These are phyloP conservation scores for Calyptommatus sinebrachiatus DNA, from an alignment of 2,113 vertebrate genomes.

Conservation along the genomic window DNA sequence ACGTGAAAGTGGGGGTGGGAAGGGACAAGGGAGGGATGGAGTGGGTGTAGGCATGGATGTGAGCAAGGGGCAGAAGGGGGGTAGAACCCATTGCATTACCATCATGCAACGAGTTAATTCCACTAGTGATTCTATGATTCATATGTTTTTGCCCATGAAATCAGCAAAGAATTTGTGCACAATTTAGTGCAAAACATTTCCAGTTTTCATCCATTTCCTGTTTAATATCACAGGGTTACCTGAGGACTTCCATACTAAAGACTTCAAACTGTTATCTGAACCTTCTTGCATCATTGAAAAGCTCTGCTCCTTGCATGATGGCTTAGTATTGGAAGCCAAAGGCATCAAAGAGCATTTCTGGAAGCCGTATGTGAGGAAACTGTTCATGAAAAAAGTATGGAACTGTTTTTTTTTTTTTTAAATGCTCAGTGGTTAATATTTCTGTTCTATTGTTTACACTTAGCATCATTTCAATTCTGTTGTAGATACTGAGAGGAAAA, in stretches of 20 bases:
- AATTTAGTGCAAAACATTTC: background rate
- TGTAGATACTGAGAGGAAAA: constrained; percentile 88
- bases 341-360: constrained; percentile 96
- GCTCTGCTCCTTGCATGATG: constrained; percentile 87
- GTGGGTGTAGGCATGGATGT: too few species aligned
- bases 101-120: too few species aligned
- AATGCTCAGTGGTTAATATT: background rate
- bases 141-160: too few species aligned
- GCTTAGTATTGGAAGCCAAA: constrained; percentile 91
- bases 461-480: constrained; percentile 41
- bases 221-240: constrained; percentile 75
- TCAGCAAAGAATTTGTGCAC: too few species aligned
- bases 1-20: too few species aligned
- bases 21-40: too few species aligned
- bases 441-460: background rate
- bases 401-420: background rate
- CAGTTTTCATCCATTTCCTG: background rate
- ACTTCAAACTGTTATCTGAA: constrained; percentile 77
- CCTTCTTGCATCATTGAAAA: constrained; percentile 88
- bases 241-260: constrained; percentile 85
- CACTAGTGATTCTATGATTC: too few species aligned
- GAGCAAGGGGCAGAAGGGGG: too few species aligned
- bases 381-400: constrained; percentile 90
- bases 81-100: too few species aligned
- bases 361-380: constrained; percentile 92